A percentile compares a stretch with the other conserved stretches of the same genome.
These are phyloP conservation scores for human DNA, from an alignment of 2,113 vertebrate species.

Conservation along the genomic window DNA sequence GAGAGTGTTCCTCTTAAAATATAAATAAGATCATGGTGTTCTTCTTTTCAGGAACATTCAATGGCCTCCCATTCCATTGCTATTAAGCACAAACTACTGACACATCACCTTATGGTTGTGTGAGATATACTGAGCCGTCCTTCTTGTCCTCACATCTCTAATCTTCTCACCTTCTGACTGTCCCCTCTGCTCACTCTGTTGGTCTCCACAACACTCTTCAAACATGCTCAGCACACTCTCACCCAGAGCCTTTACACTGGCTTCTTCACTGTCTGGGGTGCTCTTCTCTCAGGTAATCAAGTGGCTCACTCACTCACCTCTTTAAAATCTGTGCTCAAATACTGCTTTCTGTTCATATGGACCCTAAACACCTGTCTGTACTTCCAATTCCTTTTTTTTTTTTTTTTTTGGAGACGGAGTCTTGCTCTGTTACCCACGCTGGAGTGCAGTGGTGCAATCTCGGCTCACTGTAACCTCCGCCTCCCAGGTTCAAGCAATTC, in stretches of 20 bases:
- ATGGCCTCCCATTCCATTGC: not conserved
- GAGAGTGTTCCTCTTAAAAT: not conserved
- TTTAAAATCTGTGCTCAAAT: not conserved
- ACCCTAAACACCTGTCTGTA: not conserved
- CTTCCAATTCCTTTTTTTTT: not conserved
- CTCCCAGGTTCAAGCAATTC: no score
- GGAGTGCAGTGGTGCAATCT: no score
- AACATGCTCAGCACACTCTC: accelerated
- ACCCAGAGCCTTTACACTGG: not conserved
- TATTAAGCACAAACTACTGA: not conserved
- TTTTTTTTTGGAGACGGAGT: no score
- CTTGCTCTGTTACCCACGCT: no score
- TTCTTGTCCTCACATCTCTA: not conserved
- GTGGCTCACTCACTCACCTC: not conserved
- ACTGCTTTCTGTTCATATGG: accelerated
- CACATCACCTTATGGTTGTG: accelerated
- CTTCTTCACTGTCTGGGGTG: not conserved
- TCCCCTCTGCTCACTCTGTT: no score
- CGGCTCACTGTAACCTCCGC: no score
- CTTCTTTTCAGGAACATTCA: not conserved
- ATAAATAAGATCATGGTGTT: not conserved
- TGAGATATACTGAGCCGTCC: accelerated
- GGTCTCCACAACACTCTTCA: not conserved
- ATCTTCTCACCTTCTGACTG: not conserved
- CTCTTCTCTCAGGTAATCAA: not conserved